phyloP scores from a whole-genome alignment of 2,113 vertebrate genomes.

The Lampris incognitus region DNA sequence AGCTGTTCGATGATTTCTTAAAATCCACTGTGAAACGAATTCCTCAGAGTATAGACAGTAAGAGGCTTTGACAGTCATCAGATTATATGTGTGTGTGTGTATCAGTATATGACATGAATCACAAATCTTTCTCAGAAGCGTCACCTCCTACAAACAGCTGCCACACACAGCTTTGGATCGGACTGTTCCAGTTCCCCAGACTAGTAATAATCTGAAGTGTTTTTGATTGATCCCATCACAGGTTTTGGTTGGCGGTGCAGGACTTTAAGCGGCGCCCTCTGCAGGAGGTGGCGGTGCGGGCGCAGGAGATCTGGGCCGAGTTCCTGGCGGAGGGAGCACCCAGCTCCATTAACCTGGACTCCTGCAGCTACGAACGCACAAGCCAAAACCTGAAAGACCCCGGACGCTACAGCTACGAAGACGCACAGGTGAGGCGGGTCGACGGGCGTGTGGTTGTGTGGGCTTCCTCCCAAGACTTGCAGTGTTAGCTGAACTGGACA shows the following conservation, averaged over 20 bases:
- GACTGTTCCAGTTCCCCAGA: background rate
- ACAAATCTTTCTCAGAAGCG: no score
- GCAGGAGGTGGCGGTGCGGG: constrained; percentile 88
- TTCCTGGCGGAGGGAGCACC: constrained; percentile 96
- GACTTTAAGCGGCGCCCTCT: constrained; percentile 93
- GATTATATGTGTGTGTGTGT: no score
- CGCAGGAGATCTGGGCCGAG: constrained; percentile 95
- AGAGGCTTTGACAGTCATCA: no score
- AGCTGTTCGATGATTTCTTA: no score
- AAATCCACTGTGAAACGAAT: no score
- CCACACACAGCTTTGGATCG: background rate
- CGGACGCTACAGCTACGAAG: constrained; percentile 94
- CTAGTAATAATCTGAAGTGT: background rate
- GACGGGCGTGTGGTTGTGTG: no score
- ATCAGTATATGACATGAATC: no score
- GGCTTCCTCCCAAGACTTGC: no score
- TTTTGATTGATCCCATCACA: constrained; percentile 44
- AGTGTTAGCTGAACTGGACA: no score
- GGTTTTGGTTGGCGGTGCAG: constrained; percentile 97
- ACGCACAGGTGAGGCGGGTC: constrained; percentile 87
- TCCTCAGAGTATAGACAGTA: no score
- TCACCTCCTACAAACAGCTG: no score
- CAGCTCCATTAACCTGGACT: constrained; percentile 96
- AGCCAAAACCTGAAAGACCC: constrained; percentile 96
- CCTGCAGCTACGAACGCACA: constrained; percentile 97